A percentile compares a stretch with the other conserved stretches of the same genome.
These are phyloP conservation scores for Neoitamus cyanurus DNA, from an alignment of 2,888 invertebrate genomes.

Conservation along the genomic window DNA sequence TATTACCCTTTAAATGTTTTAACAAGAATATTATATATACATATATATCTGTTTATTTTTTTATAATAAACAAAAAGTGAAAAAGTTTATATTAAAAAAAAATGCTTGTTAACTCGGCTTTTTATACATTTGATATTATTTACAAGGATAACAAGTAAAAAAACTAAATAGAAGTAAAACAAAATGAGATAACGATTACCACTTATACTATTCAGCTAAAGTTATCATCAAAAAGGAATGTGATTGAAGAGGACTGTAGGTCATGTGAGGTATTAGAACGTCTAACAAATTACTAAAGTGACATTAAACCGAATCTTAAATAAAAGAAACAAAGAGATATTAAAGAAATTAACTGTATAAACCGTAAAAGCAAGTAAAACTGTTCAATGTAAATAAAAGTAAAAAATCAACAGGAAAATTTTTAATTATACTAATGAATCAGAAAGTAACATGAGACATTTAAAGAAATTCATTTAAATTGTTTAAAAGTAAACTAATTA, in stretches of 20 bases:
- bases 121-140: conserved; percentile 47
- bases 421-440: conserved; percentile 23
- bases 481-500: conserved; percentile 30
- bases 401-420: not conserved
- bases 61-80: conserved; percentile 41
- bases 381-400: conserved; percentile 35
- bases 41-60: conserved; percentile 28
- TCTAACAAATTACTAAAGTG: conserved; percentile 29
- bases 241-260: conserved; percentile 45
- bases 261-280: conserved; percentile 7
- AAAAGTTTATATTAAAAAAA: conserved; percentile 41
- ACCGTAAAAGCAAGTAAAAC: not conserved
- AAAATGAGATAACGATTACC: not conserved
- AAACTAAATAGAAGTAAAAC: not conserved
- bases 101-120: conserved; percentile 48
- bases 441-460: conserved; percentile 24
- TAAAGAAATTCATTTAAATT: conserved; percentile 44
- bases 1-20: conserved; percentile 10
- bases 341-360: conserved; percentile 28
- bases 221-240: conserved; percentile 52
- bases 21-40: conserved; percentile 7
- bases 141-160: conserved; percentile 13
- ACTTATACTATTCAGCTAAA: not conserved
- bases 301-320: conserved; percentile 32
- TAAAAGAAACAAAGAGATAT: not conserved